These are phyloP conservation scores for Nesometra sesokonis DNA, from an alignment of 35 echinoderm and acorn worm genomes.

Conservation along the genomic window DNA sequence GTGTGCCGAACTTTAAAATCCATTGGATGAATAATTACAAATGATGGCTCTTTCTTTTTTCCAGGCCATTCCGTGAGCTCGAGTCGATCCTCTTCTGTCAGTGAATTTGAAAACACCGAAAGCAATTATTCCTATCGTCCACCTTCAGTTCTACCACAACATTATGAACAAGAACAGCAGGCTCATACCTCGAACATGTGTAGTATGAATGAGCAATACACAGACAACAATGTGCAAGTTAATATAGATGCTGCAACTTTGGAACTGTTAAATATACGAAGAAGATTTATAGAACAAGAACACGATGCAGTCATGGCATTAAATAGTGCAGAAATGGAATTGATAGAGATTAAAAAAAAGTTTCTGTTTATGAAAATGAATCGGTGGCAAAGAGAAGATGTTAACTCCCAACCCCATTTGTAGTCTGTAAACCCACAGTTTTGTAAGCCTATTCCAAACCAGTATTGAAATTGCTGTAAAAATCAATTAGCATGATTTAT, in stretches of 20 bases:
- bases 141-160: background rate
- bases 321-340: background rate
- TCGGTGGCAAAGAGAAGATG: background rate
- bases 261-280: background rate
- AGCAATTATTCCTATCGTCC: background rate
- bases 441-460: too few species aligned
- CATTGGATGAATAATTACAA: background rate
- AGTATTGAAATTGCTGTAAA: too few species aligned
- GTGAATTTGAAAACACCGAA: background rate
- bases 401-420: too few species aligned
- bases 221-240: background rate
- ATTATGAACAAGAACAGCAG: background rate
- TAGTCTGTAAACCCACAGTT: too few species aligned
- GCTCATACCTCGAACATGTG: background rate
- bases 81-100: background rate
- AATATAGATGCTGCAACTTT: background rate
- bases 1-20: background rate
- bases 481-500: too few species aligned
- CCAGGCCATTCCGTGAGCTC: background rate
- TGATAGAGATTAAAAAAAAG: background rate
- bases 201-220: background rate
- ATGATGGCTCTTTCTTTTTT: background rate
- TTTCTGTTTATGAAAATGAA: background rate
- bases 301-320: background rate
- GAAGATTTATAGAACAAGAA: background rate